Conservation (phyloP, 1,140 invertebrate genomes). For the Melitaea cinxia region DNA sequence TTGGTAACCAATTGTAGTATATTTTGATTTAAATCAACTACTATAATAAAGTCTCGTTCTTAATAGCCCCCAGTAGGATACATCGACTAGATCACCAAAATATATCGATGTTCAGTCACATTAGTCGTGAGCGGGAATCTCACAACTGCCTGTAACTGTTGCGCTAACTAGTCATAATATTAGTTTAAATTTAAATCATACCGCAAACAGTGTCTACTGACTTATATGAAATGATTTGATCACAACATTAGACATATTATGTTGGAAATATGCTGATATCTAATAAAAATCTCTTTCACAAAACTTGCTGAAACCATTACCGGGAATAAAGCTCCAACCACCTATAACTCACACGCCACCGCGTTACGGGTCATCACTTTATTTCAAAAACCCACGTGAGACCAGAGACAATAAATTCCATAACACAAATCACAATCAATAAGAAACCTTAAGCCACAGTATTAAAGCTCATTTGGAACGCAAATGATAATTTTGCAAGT, state of each 20-base stretch:
- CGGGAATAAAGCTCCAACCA: constrained; percentile 32
- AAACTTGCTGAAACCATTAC: constrained; percentile 23
- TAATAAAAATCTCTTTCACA: constrained; percentile 31
- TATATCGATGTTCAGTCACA: no score
- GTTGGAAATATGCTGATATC: constrained; percentile 8
- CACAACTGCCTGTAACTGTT: no score
- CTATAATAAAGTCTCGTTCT: no score
- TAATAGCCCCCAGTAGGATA: no score
- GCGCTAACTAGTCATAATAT: no score
- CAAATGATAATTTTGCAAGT: constrained; percentile 1
- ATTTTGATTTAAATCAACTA: no score
- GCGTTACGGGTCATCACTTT: constrained; percentile 55
- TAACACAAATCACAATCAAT: neutral
- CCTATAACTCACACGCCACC: constrained; percentile 51
- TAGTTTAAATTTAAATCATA: no score
- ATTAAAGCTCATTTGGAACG: constrained; percentile 3
- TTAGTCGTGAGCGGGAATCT: no score
- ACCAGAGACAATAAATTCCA: constrained; percentile 11
- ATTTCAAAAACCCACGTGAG: constrained; percentile 54
- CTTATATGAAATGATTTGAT: neutral
- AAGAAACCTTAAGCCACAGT: constrained; percentile 1
- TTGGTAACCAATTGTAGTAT: no score
- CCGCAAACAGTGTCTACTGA: neutral
- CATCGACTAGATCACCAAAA: no score
- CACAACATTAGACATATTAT: neutral